These are phyloP conservation scores for Melanotaenia parkinsoni DNA, from an alignment of 2,797 vertebrate species.

Conservation along the genomic window DNA sequence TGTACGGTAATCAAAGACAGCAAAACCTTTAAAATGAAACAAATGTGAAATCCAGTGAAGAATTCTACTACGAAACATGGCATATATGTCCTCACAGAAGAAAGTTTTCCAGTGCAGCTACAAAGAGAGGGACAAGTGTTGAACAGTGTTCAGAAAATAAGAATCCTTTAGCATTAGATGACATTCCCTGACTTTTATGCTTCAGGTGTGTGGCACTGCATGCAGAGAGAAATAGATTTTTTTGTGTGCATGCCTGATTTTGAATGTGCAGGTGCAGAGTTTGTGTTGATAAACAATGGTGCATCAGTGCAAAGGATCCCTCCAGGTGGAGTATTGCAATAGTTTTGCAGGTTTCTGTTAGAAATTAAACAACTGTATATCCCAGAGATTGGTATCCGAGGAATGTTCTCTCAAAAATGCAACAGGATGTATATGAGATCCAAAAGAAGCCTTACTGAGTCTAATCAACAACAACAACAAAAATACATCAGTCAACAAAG, in stretches of 20 bases:
- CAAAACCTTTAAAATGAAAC: conserved; percentile 56
- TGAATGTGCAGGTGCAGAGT: conserved; percentile 22
- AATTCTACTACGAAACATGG: conserved; percentile 60
- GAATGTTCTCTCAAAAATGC: conserved; percentile 56
- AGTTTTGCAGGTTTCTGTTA: conserved; percentile 62
- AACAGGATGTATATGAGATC: conserved; percentile 23
- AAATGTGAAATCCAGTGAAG: conserved; percentile 65
- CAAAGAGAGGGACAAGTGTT: conserved; percentile 59
- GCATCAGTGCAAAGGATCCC: conserved; percentile 63
- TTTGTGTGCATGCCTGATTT: conserved; percentile 24
- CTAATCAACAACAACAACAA: conserved; percentile 12
- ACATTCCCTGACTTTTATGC: conserved; percentile 79
- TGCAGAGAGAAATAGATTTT: conserved; percentile 59
- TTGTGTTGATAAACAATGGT: conserved; percentile 25
- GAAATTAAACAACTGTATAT: conserved; percentile 64
- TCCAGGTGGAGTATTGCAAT: conserved; percentile 64
- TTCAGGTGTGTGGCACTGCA: conserved; percentile 64
- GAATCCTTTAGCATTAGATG: conserved; percentile 51
- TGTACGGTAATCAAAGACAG: conserved; percentile 30
- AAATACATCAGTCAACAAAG: not conserved
- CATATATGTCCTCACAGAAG: conserved; percentile 46
- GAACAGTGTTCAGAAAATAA: conserved; percentile 45
- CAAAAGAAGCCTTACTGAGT: conserved; percentile 44
- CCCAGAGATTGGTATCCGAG: conserved; percentile 72
- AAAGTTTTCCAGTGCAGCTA: conserved; percentile 68